A percentile compares a stretch with the other conserved stretches of the same genome.
These are phyloP conservation scores for Ptilonorhynchus violaceus DNA, from an alignment of 2,113 vertebrate genomes.

Conservation along the genomic window DNA sequence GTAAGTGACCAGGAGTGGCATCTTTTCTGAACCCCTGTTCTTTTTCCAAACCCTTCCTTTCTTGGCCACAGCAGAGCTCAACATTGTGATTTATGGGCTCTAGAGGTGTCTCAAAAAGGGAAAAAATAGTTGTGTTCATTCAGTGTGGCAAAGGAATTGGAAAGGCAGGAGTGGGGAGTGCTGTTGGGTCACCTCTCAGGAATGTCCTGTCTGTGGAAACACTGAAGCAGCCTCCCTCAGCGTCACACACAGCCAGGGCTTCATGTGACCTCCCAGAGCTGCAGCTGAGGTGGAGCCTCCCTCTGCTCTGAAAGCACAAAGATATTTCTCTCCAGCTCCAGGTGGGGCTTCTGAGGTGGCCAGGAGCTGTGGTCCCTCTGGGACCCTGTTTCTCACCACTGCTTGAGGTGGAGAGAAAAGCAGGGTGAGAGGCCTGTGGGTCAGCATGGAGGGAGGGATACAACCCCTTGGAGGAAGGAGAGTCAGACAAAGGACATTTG, in stretches of 20 bases:
- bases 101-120: constrained; percentile 4
- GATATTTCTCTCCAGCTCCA: neutral
- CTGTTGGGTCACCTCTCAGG: neutral
- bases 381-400: neutral
- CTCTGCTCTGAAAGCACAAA: neutral
- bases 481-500: neutral
- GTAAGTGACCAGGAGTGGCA: neutral
- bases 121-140: neutral
- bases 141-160: neutral
- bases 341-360: neutral
- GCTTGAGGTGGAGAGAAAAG: neutral
- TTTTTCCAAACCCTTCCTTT: constrained; percentile 13
- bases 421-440: neutral
- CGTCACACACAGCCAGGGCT: neutral
- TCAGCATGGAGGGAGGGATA: neutral
- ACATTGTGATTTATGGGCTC: neutral
- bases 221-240: neutral
- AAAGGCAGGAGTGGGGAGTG: neutral
- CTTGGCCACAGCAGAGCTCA: neutral
- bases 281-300: neutral
- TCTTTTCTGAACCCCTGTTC: neutral
- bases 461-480: neutral
- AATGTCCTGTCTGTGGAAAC: neutral
- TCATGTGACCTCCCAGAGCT: neutral
- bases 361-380: neutral